phyloP scores from a whole-genome alignment of 2,113 vertebrate genomes.

The Calonectris borealis region DNA sequence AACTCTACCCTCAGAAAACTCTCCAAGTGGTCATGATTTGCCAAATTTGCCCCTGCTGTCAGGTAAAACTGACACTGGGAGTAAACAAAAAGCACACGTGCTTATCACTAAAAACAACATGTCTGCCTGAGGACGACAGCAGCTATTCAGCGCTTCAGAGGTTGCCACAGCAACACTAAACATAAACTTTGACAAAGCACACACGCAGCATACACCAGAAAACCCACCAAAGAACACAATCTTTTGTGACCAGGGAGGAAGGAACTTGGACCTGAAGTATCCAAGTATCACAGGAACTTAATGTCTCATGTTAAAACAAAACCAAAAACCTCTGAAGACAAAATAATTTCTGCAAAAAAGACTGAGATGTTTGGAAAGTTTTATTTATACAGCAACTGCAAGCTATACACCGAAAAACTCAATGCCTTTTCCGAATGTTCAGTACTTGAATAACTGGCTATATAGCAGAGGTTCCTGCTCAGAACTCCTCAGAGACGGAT shows the following conservation, averaged over 20 bases:
- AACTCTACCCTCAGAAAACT: neutral
- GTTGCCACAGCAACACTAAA: neutral
- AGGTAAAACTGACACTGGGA: neutral
- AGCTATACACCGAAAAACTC: neutral
- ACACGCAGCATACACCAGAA: neutral
- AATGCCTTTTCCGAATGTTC: neutral
- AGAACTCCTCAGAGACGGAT: neutral
- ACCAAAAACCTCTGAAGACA: neutral
- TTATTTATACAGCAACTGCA: neutral
- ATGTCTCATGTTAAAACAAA: neutral
- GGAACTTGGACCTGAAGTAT: neutral
- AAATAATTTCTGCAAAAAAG: neutral
- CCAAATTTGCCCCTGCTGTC: neutral
- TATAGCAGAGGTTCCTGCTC: neutral
- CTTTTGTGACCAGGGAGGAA: neutral
- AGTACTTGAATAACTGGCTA: neutral
- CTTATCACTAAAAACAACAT: neutral
- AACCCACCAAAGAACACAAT: neutral
- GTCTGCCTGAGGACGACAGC: neutral
- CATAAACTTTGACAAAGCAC: neutral
- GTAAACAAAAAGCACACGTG: neutral
- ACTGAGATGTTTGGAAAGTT: neutral
- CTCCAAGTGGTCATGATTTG: neutral
- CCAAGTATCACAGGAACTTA: neutral
- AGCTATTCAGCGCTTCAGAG: neutral